These are phyloP conservation scores for Hydrozoanthus tunicans DNA, from an alignment of 64 coral and sea anemone species.

Conservation along the genomic window DNA sequence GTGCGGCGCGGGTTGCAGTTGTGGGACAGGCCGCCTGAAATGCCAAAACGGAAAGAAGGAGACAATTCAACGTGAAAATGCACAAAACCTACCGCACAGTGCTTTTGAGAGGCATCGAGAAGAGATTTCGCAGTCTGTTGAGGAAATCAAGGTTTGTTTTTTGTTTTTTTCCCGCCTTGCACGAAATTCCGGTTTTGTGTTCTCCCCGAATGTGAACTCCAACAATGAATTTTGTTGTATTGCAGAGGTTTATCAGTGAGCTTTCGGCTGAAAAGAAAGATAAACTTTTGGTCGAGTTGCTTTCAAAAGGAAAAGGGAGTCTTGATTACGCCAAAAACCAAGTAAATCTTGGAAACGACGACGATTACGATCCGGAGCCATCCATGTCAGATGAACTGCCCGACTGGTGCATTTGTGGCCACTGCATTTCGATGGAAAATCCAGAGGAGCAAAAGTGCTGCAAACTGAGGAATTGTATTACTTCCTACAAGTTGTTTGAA, in stretches of 20 bases:
- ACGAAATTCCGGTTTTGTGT: background rate
- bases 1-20: background rate
- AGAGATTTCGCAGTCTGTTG: constrained; percentile 11
- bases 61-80: constrained; percentile 8
- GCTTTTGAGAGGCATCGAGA: constrained; percentile 24
- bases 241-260: constrained; percentile 63
- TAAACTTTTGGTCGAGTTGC: constrained; percentile 8
- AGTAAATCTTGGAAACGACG: background rate
- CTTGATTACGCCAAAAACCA: constrained; percentile 53
- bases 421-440: constrained; percentile 16
- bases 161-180: background rate
- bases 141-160: constrained; percentile 36
- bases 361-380: constrained; percentile 5
- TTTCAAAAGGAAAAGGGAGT: constrained; percentile 47
- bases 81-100: background rate
- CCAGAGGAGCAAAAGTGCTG: constrained; percentile 43
- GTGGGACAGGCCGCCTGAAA: background rate
- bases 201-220: background rate
- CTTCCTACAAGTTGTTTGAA: constrained; percentile 18
- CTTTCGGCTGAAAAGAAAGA: constrained; percentile 61
- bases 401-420: constrained; percentile 23
- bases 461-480: constrained; percentile 25
- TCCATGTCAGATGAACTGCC: background rate
- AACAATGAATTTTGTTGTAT: constrained; percentile 31
- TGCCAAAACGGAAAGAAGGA: background rate